These are phyloP conservation scores for Phlogophora meticulosa DNA, from an alignment of 2,888 invertebrate species.

Conservation along the genomic window DNA sequence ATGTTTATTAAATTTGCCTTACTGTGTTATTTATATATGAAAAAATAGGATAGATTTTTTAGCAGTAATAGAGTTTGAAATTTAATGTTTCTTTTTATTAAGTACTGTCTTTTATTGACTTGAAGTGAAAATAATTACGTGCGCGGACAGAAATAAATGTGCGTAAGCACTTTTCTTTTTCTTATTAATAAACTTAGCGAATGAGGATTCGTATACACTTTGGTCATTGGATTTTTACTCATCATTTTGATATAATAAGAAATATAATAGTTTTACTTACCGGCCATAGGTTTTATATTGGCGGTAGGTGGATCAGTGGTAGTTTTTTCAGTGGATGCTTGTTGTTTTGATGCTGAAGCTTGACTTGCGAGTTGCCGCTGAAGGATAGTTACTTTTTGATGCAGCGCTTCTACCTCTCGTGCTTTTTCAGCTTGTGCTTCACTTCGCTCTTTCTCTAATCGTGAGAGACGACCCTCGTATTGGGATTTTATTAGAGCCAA, in stretches of 20 bases:
- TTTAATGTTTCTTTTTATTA: too few relatives aligned
- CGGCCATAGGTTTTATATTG: constrained; percentile 98
- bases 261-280: constrained; percentile 78
- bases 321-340: constrained; percentile 90
- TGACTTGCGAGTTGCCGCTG: constrained; percentile 94
- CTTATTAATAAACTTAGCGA: too few relatives aligned
- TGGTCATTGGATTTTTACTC: too few relatives aligned
- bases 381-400: constrained; percentile 93
- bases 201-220: too few relatives aligned
- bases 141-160: too few relatives aligned
- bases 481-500: constrained; percentile 93
- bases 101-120: too few relatives aligned
- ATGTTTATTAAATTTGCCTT: too few relatives aligned
- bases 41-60: too few relatives aligned
- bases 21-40: too few relatives aligned
- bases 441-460: constrained; percentile 94
- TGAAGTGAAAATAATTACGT: too few relatives aligned
- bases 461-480: constrained; percentile 93
- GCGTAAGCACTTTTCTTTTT: too few relatives aligned
- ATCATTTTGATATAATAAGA: not conserved
- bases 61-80: too few relatives aligned
- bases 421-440: constrained; percentile 92
- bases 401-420: constrained; percentile 93
- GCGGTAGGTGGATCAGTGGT: constrained; percentile 94
- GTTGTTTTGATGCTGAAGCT: constrained; percentile 93